Conservation (phyloP, 2,888 invertebrate species). For the Lepidochitona cinerea region DNA sequence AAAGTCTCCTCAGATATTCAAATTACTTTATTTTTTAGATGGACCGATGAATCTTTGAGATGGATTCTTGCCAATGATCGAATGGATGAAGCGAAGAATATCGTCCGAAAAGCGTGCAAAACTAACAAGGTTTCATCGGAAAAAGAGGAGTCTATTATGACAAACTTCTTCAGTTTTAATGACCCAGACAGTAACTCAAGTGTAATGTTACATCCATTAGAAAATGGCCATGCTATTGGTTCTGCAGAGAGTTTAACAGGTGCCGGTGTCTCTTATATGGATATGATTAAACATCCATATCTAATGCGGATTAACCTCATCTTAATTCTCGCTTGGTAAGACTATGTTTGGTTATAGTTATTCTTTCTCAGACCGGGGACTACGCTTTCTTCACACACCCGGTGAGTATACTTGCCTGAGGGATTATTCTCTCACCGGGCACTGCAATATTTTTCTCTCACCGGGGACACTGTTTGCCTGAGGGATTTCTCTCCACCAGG, state of each 20-base stretch:
- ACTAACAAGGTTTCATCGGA: not conserved
- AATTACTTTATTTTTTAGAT: no score
- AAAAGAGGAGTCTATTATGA: not conserved
- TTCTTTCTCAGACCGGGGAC: not conserved
- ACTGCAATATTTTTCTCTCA: not conserved
- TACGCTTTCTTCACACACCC: not conserved
- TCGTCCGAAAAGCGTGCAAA: not conserved
- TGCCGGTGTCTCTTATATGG: not conserved
- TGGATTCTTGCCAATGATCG: not conserved
- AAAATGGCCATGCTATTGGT: no score
- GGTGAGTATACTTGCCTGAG: no score
- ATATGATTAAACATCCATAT: not conserved
- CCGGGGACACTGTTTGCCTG: no score
- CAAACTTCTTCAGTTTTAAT: not conserved
- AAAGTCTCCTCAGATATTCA: no score
- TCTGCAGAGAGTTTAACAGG: no score
- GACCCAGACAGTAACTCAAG: no score
- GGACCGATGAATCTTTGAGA: not conserved
- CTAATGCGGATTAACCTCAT: not conserved
- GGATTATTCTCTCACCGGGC: not conserved
- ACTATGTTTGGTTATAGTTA: no score
- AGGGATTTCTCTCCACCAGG: no score
- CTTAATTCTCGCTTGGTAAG: not conserved
- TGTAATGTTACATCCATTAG: no score
- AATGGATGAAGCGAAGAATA: not conserved